phyloP scores from a whole-genome alignment of 1,140 invertebrate species.

The Diuraphis noxia region DNA sequence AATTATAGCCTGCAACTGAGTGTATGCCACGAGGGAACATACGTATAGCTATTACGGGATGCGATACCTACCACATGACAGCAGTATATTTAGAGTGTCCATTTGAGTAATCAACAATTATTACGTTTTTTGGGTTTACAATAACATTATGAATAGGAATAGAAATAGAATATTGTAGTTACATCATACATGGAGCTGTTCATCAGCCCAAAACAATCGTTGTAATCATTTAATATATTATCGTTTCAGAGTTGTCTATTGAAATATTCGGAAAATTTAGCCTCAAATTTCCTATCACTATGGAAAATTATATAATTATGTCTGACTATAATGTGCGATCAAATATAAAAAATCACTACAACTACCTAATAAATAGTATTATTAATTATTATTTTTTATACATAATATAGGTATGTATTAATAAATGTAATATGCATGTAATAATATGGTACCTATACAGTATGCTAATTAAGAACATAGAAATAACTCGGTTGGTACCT shows the following conservation, averaged over 20 bases:
- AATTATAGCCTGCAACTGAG: too few relatives aligned
- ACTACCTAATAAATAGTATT: too few relatives aligned
- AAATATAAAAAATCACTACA: too few relatives aligned
- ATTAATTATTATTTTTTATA: too few relatives aligned
- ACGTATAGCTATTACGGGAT: background rate
- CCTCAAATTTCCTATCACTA: background rate
- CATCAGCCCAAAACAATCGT: background rate
- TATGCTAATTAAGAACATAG: too few relatives aligned
- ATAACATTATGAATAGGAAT: background rate
- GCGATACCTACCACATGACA: background rate
- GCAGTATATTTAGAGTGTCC: background rate
- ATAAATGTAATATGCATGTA: too few relatives aligned
- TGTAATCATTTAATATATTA: background rate
- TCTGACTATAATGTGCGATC: too few relatives aligned
- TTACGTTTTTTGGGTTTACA: background rate
- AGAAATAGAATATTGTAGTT: background rate
- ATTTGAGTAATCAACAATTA: background rate
- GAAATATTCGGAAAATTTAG: background rate
- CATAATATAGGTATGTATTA: too few relatives aligned
- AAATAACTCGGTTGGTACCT: too few relatives aligned
- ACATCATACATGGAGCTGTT: background rate
- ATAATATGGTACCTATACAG: too few relatives aligned
- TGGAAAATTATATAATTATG: too few relatives aligned
- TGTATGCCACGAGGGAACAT: background rate
- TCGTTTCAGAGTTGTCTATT: background rate